These are phyloP conservation scores for Anomalospiza imberbis DNA, from an alignment of 2,797 vertebrate species.

Conservation along the genomic window DNA sequence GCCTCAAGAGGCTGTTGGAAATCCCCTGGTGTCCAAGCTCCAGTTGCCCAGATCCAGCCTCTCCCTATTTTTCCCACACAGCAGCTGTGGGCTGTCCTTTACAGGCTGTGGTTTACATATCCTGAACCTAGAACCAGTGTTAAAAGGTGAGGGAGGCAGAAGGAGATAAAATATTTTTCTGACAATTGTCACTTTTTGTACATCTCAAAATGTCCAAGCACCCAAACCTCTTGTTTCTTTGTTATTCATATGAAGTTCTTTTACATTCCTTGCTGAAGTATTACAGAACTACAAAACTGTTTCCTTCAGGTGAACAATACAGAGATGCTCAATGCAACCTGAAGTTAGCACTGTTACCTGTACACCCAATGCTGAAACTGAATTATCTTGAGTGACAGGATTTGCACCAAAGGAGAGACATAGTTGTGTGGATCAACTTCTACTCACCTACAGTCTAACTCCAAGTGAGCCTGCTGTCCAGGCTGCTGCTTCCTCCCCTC, in stretches of 20 bases:
- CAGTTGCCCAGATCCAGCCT: background rate
- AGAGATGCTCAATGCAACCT: background rate
- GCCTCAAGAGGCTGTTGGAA: background rate
- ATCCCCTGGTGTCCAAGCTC: background rate
- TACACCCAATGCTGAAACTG: background rate
- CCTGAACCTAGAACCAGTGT: background rate
- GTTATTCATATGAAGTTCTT: background rate
- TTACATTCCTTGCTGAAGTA: background rate
- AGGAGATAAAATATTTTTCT: background rate
- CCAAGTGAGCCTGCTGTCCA: background rate
- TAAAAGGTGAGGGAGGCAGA: background rate
- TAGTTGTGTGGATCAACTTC: background rate
- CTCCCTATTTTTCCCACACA: background rate
- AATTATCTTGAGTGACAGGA: background rate
- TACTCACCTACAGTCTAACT: background rate
- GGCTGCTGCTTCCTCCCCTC: background rate
- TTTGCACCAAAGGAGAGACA: background rate
- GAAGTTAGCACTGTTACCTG: background rate
- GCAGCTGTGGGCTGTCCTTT: background rate
- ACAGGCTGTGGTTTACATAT: background rate
- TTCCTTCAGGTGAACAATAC: background rate
- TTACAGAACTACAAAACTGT: background rate
- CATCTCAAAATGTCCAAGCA: background rate
- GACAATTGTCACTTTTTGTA: background rate
- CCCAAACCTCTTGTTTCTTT: background rate